phyloP scores from a whole-genome alignment of 2,888 invertebrate genomes.

The Agonum fuliginosum region DNA sequence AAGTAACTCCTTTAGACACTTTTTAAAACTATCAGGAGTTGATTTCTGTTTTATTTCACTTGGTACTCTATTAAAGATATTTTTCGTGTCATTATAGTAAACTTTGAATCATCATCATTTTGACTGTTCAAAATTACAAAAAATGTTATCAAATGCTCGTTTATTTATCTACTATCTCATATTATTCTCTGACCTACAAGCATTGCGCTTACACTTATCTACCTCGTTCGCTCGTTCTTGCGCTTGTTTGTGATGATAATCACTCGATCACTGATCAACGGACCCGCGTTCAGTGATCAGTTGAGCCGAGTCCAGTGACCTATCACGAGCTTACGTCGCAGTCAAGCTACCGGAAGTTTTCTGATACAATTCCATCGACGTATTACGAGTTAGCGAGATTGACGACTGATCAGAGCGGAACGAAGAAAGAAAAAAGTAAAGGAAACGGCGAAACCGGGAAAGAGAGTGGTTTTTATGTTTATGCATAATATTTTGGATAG shows the following conservation, averaged over 20 bases:
- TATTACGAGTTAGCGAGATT: slow-evolving; percentile 46
- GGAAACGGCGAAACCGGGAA: background rate
- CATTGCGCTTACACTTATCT: background rate
- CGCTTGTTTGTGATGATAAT: background rate
- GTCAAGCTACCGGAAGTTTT: slow-evolving; percentile 48
- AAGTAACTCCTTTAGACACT: no score
- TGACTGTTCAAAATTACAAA: no score
- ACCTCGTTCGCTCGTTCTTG: background rate
- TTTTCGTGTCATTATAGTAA: no score
- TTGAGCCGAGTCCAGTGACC: slow-evolving; percentile 13
- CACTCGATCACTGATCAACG: background rate
- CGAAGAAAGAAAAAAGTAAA: background rate
- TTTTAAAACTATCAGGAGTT: no score
- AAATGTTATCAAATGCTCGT: no score
- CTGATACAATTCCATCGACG: slow-evolving; percentile 48
- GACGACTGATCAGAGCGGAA: slow-evolving; percentile 39
- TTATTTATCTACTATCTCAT: no score
- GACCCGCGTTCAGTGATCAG: background rate
- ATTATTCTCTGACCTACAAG: slow-evolving; percentile 11
- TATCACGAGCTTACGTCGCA: slow-evolving; percentile 9
- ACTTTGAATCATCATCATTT: no score
- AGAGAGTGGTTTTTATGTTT: no score
- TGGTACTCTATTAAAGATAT: no score
- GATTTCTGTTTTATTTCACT: no score
- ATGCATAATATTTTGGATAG: no score